phyloP scores from a whole-genome alignment of 2,888 invertebrate species.

The Dryobotodes eremita region DNA sequence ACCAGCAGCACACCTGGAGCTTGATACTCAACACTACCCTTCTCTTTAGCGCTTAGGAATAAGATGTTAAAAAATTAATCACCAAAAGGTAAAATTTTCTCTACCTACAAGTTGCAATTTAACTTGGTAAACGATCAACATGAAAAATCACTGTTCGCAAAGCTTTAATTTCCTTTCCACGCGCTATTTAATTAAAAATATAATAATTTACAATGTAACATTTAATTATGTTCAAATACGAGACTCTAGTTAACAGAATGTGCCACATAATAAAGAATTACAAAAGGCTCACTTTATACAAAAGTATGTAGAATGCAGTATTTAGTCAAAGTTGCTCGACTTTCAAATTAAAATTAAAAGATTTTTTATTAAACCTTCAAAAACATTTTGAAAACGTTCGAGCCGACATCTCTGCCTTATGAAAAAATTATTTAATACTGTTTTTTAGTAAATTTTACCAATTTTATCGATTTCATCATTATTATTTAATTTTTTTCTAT shows the following conservation, averaged over 20 bases:
- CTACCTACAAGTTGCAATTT: not conserved
- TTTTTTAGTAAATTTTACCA: no score
- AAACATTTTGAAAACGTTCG: no score
- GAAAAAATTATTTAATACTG: no score
- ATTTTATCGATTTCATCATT: no score
- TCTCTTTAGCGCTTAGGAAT: not conserved
- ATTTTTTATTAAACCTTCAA: no score
- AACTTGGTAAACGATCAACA: conserved; percentile 11
- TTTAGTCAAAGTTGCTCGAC: no score
- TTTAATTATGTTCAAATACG: conserved; percentile 55
- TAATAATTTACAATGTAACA: conserved; percentile 43
- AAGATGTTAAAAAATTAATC: not conserved
- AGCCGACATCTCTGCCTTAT: no score
- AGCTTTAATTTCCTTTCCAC: conserved; percentile 32
- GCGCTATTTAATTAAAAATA: conserved; percentile 30
- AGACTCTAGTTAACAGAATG: conserved; percentile 31
- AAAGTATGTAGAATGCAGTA: not conserved
- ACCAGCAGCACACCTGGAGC: no score
- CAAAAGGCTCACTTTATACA: conserved; percentile 11
- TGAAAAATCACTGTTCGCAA: conserved; percentile 16
- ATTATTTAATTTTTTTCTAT: no score
- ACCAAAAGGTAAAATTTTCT: not conserved
- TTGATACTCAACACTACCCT: no score
- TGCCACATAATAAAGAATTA: not conserved
- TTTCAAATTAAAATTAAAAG: no score